Percentiles rank a stretch among this genome's conserved stretches.
These are phyloP conservation scores for Margarornis squamiger DNA, from an alignment of 2,797 vertebrate genomes.

Conservation along the genomic window DNA sequence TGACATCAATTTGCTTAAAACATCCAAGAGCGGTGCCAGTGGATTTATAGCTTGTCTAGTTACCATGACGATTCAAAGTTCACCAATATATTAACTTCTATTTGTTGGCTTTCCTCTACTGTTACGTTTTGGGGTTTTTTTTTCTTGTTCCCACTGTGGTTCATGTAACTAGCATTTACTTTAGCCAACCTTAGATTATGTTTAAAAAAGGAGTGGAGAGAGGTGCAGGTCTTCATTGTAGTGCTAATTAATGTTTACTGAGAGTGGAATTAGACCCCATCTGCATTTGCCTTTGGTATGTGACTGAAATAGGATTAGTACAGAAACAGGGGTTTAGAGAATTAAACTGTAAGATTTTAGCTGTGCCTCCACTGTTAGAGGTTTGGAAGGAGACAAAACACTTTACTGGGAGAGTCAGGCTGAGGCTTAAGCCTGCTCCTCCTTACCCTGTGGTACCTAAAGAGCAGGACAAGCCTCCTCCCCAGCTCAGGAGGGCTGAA, in stretches of 20 bases:
- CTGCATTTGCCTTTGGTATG: background rate
- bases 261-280: background rate
- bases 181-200: background rate
- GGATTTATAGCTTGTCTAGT: slow-evolving; percentile 32
- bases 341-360: background rate
- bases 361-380: background rate
- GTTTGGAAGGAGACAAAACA: background rate
- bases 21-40: background rate
- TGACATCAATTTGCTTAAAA: slow-evolving; percentile 36
- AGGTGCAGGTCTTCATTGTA: background rate
- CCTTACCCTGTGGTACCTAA: background rate
- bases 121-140: background rate
- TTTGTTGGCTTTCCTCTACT: background rate
- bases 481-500: background rate
- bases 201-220: background rate
- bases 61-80: background rate
- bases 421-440: background rate
- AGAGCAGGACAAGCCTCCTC: background rate
- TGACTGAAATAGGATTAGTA: background rate
- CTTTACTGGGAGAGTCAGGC: background rate
- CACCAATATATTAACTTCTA: background rate
- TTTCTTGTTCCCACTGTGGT: background rate
- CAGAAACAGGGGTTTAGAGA: background rate
- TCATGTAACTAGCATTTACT: background rate
- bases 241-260: background rate